Evolutionary conservation across 2,797 vertebrate genomes (phyloP).

Genomic region (Sebastes glaucus): DNA sequence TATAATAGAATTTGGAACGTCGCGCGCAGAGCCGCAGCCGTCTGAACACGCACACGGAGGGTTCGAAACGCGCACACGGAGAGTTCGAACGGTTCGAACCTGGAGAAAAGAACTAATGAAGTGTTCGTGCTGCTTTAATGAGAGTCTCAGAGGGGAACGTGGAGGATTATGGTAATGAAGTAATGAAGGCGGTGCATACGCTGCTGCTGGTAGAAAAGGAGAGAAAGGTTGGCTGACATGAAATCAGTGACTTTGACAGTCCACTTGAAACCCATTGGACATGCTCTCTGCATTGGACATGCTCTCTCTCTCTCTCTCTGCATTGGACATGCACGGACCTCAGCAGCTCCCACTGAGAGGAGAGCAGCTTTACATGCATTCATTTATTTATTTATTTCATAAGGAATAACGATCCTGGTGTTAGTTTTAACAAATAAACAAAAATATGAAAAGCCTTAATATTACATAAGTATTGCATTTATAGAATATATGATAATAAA

Average conservation of each 20-base stretch:
- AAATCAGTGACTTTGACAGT: slow-evolving; percentile 87
- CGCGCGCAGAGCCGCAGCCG: slow-evolving; percentile 30
- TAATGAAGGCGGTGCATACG: slow-evolving; percentile 81
- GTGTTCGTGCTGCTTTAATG: slow-evolving; percentile 94
- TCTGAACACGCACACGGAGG: slow-evolving; percentile 74
- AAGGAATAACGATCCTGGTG: neutral
- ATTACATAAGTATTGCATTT: neutral
- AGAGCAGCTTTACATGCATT: neutral
- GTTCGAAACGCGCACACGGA: slow-evolving; percentile 66
- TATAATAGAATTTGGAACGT: no score
- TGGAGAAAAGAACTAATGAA: slow-evolving; percentile 87
- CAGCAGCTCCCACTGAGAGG: slow-evolving; percentile 41
- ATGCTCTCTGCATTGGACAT: slow-evolving; percentile 74
- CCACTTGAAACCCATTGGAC: slow-evolving; percentile 85
- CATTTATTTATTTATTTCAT: neutral
- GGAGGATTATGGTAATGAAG: slow-evolving; percentile 95
- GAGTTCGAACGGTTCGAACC: slow-evolving; percentile 53
- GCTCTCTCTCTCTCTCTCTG: slow-evolving; percentile 52
- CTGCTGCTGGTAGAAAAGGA: slow-evolving; percentile 84
- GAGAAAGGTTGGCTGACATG: slow-evolving; percentile 87
- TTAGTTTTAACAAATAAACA: neutral
- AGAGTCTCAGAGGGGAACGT: slow-evolving; percentile 92
- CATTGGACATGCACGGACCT: slow-evolving; percentile 66
- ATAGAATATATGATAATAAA: neutral
- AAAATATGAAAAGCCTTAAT: neutral